Evolutionary conservation across 2,888 invertebrate genomes (phyloP).

Genomic region (Alloplasta piceator): DNA sequence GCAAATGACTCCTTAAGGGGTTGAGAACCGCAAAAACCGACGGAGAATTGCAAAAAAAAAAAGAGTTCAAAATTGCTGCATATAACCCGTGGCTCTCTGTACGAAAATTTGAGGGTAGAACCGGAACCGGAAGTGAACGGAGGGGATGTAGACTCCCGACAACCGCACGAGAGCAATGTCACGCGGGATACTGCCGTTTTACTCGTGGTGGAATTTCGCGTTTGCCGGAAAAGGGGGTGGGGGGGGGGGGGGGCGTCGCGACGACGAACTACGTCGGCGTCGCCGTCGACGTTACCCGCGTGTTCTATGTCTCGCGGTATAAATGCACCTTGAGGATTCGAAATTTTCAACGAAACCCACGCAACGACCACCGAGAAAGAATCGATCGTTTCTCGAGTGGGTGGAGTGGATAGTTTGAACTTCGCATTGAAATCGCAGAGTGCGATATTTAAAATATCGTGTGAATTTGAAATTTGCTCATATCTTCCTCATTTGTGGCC

Average conservation of each 20-base stretch:
- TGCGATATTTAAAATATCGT: too few relatives aligned
- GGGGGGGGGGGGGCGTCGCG: constrained; percentile 58
- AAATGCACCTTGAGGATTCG: constrained; percentile 14
- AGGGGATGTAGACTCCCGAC: constrained; percentile 57
- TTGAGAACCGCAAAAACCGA: background rate
- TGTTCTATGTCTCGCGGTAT: constrained; percentile 2
- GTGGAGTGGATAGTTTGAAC: background rate
- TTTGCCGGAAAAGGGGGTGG: constrained; percentile 9
- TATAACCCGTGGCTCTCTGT: too few relatives aligned
- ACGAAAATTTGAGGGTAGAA: background rate
- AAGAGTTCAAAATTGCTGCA: too few relatives aligned
- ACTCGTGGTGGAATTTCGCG: constrained; percentile 54
- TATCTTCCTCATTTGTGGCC: too few relatives aligned
- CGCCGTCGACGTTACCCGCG: constrained; percentile 29
- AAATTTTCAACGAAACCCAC: constrained; percentile 35
- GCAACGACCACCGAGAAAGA: constrained; percentile 14
- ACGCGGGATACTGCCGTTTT: constrained; percentile 71
- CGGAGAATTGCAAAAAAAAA: background rate
- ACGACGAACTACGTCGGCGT: constrained; percentile 63
- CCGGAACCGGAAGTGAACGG: constrained; percentile 67
- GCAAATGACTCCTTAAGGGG: background rate
- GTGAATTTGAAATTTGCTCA: too few relatives aligned
- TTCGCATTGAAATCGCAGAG: background rate
- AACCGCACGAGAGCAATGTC: constrained; percentile 69
- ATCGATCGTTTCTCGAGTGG: constrained; percentile 29